Base-by-base conservation (phyloP, 1,140 invertebrate genomes). In the Drosophila orosa region DNA sequence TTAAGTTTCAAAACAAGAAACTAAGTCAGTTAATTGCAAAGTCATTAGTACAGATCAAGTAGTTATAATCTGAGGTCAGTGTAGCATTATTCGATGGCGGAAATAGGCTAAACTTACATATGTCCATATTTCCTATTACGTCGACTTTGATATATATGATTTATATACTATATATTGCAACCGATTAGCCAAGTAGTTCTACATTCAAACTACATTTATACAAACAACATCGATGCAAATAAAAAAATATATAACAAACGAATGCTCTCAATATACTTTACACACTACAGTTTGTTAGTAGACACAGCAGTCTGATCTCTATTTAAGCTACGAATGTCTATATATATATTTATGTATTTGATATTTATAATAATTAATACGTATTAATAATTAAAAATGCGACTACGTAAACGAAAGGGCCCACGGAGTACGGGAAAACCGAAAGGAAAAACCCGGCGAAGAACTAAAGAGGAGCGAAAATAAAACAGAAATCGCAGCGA, bases 181-280 rank as follows among this genome's bases (percentile, higher is more conserved):
- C 47, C 47, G n/a, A 55, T 60, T 31, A 55, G 15, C 24, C 17
- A 47, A 13, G 35, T 69, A 58, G 33, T 33, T 62, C 69, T 52
- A 57, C 55, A 75, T 47, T 69, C 58, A 76, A 83, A 85, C 39
- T 80, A 85, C 80, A 68, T 82, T 35, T 35, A 54, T 54, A 54
- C 50, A 54, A 54, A 84, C 80, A 84, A 84, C 77, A 84, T 85
- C 44, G 54, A 84, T 59, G 78, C 75, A 62, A 35, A 54, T 8
- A 31, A 25, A 25, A 25, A 47, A 47, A 48, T 29, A 31, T 31
- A 29, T 13, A 61, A 65, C 42, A 42, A 81, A 65, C 42, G 35
- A 57, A 35, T 35, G 35, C 39, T 62, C 19, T 40, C 69, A 52
- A 73, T 69, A 52, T 24, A 59, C 39, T 40, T 66, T 48, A 66